These are phyloP conservation scores for Leptopterna dolabrata DNA, from an alignment of 2,888 invertebrate species.

Conservation along the genomic window DNA sequence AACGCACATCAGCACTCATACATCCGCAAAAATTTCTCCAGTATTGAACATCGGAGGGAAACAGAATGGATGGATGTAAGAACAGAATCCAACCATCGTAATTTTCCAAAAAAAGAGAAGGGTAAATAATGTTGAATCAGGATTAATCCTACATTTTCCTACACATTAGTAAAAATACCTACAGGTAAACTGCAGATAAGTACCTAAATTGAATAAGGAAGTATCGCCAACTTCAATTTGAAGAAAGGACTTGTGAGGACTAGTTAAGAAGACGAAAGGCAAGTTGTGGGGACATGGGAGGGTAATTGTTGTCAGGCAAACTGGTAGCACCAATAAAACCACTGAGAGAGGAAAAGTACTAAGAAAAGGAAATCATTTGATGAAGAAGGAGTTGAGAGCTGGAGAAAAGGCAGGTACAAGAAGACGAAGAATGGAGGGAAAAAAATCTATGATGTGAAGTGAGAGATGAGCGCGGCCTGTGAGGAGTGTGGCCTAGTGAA, in stretches of 20 bases:
- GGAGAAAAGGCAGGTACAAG: neutral
- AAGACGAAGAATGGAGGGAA: neutral
- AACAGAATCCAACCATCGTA: too few relatives aligned
- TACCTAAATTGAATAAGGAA: too few relatives aligned
- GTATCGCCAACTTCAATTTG: neutral
- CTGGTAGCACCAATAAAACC: neutral
- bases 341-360: neutral
- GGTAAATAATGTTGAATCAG: too few relatives aligned
- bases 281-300: neutral
- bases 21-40: too few relatives aligned
- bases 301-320: neutral
- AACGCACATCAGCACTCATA: too few relatives aligned
- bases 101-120: too few relatives aligned
- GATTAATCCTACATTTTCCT: too few relatives aligned
- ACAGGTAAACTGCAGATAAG: too few relatives aligned
- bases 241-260: neutral
- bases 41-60: too few relatives aligned
- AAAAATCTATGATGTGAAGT: neutral
- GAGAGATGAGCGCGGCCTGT: neutral
- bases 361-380: neutral
- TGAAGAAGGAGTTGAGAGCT: neutral
- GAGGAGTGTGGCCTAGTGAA: slow-evolving; percentile 50
- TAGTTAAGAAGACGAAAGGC: neutral
- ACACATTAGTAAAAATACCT: too few relatives aligned
- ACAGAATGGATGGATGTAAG: too few relatives aligned